A percentile compares a stretch with the other conserved stretches of the same genome.
phyloP scores from a whole-genome alignment of 2,113 vertebrate genomes.

The Gambusia holbrooki region DNA sequence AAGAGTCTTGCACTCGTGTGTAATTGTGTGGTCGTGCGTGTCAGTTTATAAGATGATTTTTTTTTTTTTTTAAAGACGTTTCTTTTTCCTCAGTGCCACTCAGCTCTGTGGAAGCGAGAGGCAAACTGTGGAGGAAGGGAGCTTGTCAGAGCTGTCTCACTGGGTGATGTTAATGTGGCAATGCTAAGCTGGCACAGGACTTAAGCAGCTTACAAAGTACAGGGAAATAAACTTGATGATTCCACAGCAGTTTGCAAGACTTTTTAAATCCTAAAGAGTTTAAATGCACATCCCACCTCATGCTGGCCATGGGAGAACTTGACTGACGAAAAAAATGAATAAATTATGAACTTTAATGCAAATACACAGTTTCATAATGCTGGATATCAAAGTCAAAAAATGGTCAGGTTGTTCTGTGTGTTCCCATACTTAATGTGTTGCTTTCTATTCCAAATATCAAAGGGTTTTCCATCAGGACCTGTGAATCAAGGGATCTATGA shows the following conservation, averaged over 20 bases:
- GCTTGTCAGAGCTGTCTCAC: conserved; percentile 80
- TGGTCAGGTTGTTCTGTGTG: background rate
- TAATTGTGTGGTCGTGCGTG: conserved; percentile 45
- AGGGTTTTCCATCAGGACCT: too few species aligned
- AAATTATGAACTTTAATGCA: conserved; percentile 19
- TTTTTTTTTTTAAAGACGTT: conserved; percentile 8
- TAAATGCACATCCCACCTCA: conserved; percentile 75
- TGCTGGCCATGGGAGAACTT: conserved; percentile 62
- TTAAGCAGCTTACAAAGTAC: conserved; percentile 84
- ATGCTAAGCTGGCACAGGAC: conserved; percentile 82
- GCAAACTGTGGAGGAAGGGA: conserved; percentile 74
- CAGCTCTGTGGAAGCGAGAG: conserved; percentile 62
- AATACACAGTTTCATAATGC: conserved; percentile 19
- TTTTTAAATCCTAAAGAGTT: conserved; percentile 80
- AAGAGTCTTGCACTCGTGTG: conserved; percentile 26
- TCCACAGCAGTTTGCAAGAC: conserved; percentile 77
- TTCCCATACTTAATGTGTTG: background rate
- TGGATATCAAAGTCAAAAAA: conserved; percentile 14
- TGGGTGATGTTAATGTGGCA: conserved; percentile 83
- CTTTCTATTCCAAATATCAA: background rate
- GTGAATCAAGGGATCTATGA: too few species aligned
- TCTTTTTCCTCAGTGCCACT: conserved; percentile 47
- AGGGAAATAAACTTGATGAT: conserved; percentile 84
- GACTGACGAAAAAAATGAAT: conserved; percentile 34
- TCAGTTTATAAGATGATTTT: conserved; percentile 52